Percentiles rank a stretch among this genome's conserved stretches.
phyloP scores from a whole-genome alignment of 2,797 vertebrate genomes.

The Salarias fasciatus region DNA sequence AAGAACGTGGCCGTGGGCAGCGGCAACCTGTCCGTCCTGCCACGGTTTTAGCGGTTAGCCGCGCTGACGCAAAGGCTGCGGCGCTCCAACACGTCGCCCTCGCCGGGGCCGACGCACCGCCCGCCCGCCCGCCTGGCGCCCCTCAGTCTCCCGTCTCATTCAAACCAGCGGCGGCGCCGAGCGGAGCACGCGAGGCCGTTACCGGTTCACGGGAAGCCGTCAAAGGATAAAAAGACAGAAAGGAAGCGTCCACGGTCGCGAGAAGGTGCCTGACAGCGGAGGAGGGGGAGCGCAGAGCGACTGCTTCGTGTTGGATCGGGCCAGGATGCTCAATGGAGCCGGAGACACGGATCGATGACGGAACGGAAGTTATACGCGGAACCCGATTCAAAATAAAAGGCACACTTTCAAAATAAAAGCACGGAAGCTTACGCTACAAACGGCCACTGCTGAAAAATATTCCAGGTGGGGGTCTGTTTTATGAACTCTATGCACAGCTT shows the following conservation, averaged over 20 bases:
- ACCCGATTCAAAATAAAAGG: too few relatives aligned
- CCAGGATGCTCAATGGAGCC: slow-evolving; percentile 71
- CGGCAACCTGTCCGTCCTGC: slow-evolving; percentile 40
- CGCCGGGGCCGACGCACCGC: neutral
- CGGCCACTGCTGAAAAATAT: too few relatives aligned
- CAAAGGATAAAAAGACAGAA: too few relatives aligned
- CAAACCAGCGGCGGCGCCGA: too few relatives aligned
- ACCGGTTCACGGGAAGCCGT: too few relatives aligned
- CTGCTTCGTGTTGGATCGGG: slow-evolving; percentile 43
- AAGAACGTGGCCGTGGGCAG: slow-evolving; percentile 52
- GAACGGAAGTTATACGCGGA: neutral
- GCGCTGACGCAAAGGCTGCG: slow-evolving; percentile 64
- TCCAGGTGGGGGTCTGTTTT: too few relatives aligned
- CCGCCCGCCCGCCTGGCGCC: slow-evolving; percentile 16
- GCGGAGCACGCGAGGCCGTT: too few relatives aligned
- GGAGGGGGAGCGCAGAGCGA: slow-evolving; percentile 4
- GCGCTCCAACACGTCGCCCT: slow-evolving; percentile 27
- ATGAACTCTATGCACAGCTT: too few relatives aligned
- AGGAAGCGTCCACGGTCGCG: neutral
- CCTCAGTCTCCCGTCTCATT: slow-evolving; percentile 20
- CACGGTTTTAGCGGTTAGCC: slow-evolving; percentile 62
- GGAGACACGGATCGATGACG: slow-evolving; percentile 53
- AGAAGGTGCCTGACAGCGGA: slow-evolving; percentile 36
- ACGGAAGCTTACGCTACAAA: too few relatives aligned
- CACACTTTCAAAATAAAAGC: slow-evolving; percentile 51